Evolutionary conservation across 1,140 invertebrate species (phyloP), one percentile per base, ranked within the genome.

Genomic region (Chlorops oryzae): DNA sequence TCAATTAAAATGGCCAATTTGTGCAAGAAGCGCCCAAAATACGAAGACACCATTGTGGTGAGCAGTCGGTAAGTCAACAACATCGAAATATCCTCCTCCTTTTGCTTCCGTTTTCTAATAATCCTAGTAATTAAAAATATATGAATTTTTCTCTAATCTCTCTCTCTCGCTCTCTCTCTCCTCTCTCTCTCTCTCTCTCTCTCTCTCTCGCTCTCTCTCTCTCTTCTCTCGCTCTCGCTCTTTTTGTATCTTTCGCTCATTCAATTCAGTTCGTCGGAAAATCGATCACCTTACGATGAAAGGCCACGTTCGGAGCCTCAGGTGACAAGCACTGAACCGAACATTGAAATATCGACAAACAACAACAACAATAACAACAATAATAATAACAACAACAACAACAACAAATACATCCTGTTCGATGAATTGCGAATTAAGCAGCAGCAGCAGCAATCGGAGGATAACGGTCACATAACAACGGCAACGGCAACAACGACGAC

Each of bases 261-360:
- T 34, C 25, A 1, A 9, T 17, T 2, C 23, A 69, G 65, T 56
- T 61, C 58, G 24, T 32, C 60, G 35, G 64, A 70, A 42, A 70
- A 64, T 25, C 59, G 58, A 9, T 67, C 66, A 1, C 66, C 67
- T 2, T 50, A 57, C 5, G 67, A 70, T 27, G 67, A 70, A 47
- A 56, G 64, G 32, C 66, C 64, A 13, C 59, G 66, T 6, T 70
- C 67, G 3, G 67, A 70, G 52, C 67, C 67, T 22, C 67, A 70
- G 49, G 67, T 70, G 13, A 70, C 61, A 45, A 70, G 67, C 45
- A 65, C 67, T 12, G 67, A 70, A 6, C 62, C 60, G 1, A 59
- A 57, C 17, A 59, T 66, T 58, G 63, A 66, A 5, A 39, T 46
- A 21, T 50, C 62, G 13, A 51, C 58, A n/a, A 61, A 71, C 52